Percentiles rank a stretch among this genome's conserved stretches.
These are phyloP conservation scores for Formica aserva DNA, from an alignment of 2,888 invertebrate species.

Conservation along the genomic window DNA sequence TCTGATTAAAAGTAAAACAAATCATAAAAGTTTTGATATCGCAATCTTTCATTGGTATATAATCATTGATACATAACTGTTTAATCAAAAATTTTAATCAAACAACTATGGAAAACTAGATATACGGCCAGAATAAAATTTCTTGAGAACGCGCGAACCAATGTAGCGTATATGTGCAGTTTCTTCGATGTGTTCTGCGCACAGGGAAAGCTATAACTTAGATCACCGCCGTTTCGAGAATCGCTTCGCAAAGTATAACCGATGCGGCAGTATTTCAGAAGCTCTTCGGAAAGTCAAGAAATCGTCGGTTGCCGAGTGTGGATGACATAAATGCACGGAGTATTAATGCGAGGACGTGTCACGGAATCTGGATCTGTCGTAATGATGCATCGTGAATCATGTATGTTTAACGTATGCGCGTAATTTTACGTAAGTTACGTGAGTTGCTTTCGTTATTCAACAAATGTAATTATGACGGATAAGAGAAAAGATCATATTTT, in stretches of 20 bases:
- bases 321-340: slow-evolving; percentile 49
- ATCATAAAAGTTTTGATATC: neutral
- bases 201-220: slow-evolving; percentile 9
- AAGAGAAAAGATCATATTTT: neutral
- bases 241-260: slow-evolving; percentile 40
- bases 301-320: slow-evolving; percentile 22
- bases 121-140: slow-evolving; percentile 14
- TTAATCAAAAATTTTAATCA: neutral
- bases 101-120: neutral
- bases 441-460: slow-evolving; percentile 4
- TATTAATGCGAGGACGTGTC: slow-evolving; percentile 47
- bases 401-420: slow-evolving; percentile 25
- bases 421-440: slow-evolving; percentile 22
- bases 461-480: slow-evolving; percentile 17
- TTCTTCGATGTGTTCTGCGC: neutral
- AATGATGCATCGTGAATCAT: slow-evolving; percentile 29
- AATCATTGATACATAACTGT: neutral
- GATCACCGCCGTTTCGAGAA: slow-evolving; percentile 36
- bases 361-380: slow-evolving; percentile 45
- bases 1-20: neutral
- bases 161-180: slow-evolving; percentile 6
- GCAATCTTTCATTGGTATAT: neutral
- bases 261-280: slow-evolving; percentile 52
- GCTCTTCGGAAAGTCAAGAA: slow-evolving; percentile 41
- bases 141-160: neutral